Percentiles rank a stretch among this genome's conserved stretches.
These are phyloP conservation scores for Pluvialis apricaria DNA, from an alignment of 2,113 vertebrate genomes.

Conservation along the genomic window DNA sequence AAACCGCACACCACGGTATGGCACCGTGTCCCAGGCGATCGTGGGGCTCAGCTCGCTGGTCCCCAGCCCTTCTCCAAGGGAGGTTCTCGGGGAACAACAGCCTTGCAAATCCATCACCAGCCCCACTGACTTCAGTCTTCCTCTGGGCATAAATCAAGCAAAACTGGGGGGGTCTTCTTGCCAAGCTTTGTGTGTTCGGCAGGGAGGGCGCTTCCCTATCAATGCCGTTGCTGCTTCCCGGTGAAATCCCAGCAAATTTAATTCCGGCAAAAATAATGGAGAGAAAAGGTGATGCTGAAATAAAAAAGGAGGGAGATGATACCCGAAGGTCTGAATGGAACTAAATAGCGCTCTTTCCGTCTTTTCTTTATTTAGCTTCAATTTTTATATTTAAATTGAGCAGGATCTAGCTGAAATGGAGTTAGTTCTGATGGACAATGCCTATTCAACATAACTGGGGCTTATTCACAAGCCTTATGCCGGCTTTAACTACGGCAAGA, in stretches of 20 bases:
- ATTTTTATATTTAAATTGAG: slow-evolving; percentile 58
- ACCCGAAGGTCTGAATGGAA: not conserved
- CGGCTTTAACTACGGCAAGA: not conserved
- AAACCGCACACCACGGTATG: accelerated
- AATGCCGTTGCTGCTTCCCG: not conserved
- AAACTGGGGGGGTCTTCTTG: not conserved
- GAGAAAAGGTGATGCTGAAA: not conserved
- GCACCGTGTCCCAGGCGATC: not conserved
- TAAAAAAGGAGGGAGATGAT: slow-evolving; percentile 23
- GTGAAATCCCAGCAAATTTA: slow-evolving; percentile 18
- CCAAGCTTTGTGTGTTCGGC: not conserved
- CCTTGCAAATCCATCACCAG: not conserved
- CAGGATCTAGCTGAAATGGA: slow-evolving; percentile 37
- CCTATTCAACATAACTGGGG: not conserved
- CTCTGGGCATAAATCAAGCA: not conserved
- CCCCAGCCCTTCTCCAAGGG: not conserved
- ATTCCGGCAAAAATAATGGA: slow-evolving; percentile 1
- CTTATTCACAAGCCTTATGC: slow-evolving; percentile 6
- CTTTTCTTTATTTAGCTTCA: slow-evolving; percentile 49
- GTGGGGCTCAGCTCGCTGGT: not conserved
- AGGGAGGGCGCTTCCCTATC: not conserved
- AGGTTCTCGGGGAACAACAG: not conserved
- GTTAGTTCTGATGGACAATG: slow-evolving; percentile 56
- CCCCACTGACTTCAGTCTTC: not conserved
- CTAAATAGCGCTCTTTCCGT: not conserved